A percentile compares a stretch with the other conserved stretches of the same genome.
Conservation (phyloP, 2,797 vertebrate species). For the Pangasius djambal region DNA sequence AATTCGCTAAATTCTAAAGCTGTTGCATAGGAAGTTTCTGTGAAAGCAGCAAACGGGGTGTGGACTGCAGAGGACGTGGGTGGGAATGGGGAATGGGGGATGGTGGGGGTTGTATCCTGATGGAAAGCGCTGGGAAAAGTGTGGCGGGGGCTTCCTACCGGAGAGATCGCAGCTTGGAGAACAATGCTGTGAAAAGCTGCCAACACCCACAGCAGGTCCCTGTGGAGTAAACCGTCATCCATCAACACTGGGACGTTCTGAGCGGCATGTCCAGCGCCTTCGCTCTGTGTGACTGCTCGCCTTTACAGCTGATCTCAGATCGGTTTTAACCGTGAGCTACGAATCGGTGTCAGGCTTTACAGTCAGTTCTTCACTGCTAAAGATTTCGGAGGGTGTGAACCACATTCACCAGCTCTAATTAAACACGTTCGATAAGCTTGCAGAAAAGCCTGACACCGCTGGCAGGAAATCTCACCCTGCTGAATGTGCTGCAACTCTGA, state of each 20-base stretch:
- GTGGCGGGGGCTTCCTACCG: conserved; percentile 52
- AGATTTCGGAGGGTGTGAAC: conserved; percentile 49
- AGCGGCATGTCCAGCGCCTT: conserved; percentile 33
- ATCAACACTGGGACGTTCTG: conserved; percentile 34
- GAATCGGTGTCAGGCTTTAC: background rate
- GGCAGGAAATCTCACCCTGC: conserved; percentile 40
- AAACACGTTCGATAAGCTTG: conserved; percentile 43
- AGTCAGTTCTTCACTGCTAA: conserved; percentile 27
- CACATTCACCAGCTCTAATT: conserved; percentile 39
- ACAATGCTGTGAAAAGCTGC: conserved; percentile 60
- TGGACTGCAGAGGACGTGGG: conserved; percentile 28
- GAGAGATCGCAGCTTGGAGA: conserved; percentile 50
- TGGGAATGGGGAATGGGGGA: background rate
- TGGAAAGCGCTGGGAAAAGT: conserved; percentile 43
- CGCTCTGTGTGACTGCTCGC: background rate
- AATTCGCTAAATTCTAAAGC: conserved; percentile 4
- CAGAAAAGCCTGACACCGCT: conserved; percentile 32
- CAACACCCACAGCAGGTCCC: conserved; percentile 53
- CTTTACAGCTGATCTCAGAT: conserved; percentile 6
- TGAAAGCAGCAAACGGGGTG: conserved; percentile 26
- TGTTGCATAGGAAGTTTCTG: conserved; percentile 50
- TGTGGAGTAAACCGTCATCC: conserved; percentile 28
- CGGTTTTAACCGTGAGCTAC: background rate
- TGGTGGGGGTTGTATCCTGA: conserved; percentile 50
- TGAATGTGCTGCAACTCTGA: conserved; percentile 11